These are phyloP conservation scores for Zoanthus solanderi DNA, from an alignment of 92 coral and sea anemone genomes.

Conservation along the genomic window DNA sequence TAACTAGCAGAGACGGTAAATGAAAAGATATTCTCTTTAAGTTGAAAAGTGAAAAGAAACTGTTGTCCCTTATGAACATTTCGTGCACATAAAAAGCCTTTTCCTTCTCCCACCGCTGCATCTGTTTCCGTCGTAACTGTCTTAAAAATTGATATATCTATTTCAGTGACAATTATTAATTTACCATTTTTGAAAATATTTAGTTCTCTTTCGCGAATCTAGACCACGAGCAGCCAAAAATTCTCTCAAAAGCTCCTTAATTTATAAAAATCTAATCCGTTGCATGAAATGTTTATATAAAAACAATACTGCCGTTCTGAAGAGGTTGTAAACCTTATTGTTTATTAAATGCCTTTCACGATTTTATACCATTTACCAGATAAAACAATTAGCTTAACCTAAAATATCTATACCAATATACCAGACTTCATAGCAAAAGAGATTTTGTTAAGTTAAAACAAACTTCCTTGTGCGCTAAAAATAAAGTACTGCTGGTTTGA, in stretches of 20 bases:
- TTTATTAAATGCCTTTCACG: conserved; percentile 10
- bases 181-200: no score
- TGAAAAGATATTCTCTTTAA: no score
- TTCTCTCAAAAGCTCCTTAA: not conserved
- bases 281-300: not conserved
- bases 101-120: no score
- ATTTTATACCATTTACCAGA: not conserved
- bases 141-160: no score
- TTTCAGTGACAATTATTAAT: no score
- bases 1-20: no score
- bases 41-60: no score
- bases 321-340: conserved; percentile 11
- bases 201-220: not conserved
- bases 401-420: conserved; percentile 8
- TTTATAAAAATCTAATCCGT: not conserved
- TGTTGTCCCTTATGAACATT: no score
- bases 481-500: not conserved
- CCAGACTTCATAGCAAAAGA: conserved; percentile 16
- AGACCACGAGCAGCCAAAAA: not conserved
- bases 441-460: conserved; percentile 18
- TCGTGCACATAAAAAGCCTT: no score
- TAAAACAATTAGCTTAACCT: not conserved
- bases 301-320: not conserved
- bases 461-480: not conserved
- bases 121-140: no score